Evolutionary conservation across 2,113 vertebrate species (phyloP).

Genomic region (Drymodes brunneopygia): DNA sequence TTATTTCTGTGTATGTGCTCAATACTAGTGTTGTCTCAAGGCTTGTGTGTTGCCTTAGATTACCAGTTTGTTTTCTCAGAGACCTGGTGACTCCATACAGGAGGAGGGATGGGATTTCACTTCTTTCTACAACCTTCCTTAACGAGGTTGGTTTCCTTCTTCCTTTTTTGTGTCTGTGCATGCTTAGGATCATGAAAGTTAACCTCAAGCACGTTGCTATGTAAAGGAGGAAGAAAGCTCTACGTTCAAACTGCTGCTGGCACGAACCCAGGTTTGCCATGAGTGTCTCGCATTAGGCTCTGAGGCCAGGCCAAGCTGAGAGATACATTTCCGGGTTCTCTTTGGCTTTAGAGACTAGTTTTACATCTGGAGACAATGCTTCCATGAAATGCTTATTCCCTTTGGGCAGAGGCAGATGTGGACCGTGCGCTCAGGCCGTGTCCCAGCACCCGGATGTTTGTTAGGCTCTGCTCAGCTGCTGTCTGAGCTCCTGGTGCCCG

Average conservation of each 20-base stretch:
- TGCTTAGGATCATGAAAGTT: not conserved
- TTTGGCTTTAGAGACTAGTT: constrained; percentile 11
- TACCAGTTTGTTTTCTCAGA: not conserved
- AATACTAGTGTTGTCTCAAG: not conserved
- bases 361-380: constrained; percentile 41
- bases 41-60: not conserved
- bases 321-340: not conserved
- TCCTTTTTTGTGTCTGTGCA: accelerated
- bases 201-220: not conserved
- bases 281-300: not conserved
- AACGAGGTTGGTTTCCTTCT: not conserved
- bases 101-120: not conserved
- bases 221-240: not conserved
- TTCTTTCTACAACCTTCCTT: not conserved
- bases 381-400: constrained; percentile 13
- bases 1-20: not conserved
- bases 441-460: not conserved
- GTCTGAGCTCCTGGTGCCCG: accelerated
- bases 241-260: not conserved
- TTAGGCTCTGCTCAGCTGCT: not conserved
- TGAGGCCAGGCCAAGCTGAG: not conserved
- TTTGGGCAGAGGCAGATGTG: constrained; percentile 33
- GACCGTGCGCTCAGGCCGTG: not conserved
- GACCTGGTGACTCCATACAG: not conserved
- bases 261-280: not conserved